Base-by-base conservation (phyloP, 2,797 vertebrate genomes). In the Lithobates pipiens region DNA sequence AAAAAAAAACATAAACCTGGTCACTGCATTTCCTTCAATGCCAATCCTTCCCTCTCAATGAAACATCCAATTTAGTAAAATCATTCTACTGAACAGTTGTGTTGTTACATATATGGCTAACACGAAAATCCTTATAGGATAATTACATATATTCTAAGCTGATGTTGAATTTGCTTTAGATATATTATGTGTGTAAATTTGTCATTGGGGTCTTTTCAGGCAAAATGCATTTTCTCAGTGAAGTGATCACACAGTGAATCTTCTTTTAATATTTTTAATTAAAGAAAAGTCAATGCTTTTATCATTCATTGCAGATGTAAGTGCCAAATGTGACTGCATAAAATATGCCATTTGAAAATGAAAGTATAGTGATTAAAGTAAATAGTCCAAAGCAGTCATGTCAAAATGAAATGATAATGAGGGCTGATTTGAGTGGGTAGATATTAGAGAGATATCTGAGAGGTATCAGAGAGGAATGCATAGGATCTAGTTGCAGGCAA, bases 261-360 rank as follows among this genome's bases (percentile, higher is more conserved):
- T 72, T 39, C 21, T 72, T 72, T 81, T 73, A 69, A 36, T 61
- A 61, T 73, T 81, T 23, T 73, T 73, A 81, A 72, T 80, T 73
- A 73, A 21, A 15, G 5, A 18, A 42, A 72, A 61, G 36, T 73
- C 69, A 61, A 81, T 81, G 44, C 29, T n/a, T 46, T 71, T 80
- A 25, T 50, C 32, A 25, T n/a, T 50, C 32, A 25, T n/a, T 42
- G 25, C 10, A 39, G 69, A 81, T 63, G 69, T 42, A 73, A 73
- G 39, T 25, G 79, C 54, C 69, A 63, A 18, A 72, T 61, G 70
- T 32, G 25, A 27, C 16, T 2, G 10, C 68, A 36, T 81, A 39
- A 81, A 72, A 81, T 72, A 81, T 81, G 29, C 68, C 57, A 10
- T 72, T 81, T 81, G 79, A 81, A 72, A 61, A 57, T 42, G 70